Base-by-base conservation (phyloP, 1,140 invertebrate species). In the Bursaphelenchus mucronatus region DNA sequence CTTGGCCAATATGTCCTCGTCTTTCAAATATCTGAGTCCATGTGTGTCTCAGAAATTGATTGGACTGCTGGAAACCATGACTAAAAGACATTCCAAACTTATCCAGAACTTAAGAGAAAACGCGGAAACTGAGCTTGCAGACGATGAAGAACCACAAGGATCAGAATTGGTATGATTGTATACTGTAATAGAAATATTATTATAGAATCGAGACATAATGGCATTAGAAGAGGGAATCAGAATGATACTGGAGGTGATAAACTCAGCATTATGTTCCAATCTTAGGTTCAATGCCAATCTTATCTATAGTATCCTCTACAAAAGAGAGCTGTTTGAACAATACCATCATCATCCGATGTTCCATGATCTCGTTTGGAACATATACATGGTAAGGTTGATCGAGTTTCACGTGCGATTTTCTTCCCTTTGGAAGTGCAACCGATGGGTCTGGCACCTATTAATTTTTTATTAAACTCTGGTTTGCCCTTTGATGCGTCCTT, bases 161-260 rank as follows among this genome's bases (percentile, higher is more conserved):
- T 57, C 70, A 40, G 71, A 70, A 62, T 64, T 71, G 52, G 69
- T 70, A 13, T 21, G 53, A 11, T 15, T 19, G 10, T 17, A 39
- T 15, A 8, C 19, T 9, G 21, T 30, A 52, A 64, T 47, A 45
- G 30, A 57, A 9, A 50, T 61, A 3, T 54, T 54, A 7, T 64
- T 73, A 52, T 62, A 83, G 87, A 87, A 90, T 75, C 89, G 91
- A 79, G 93, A 98, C 83, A 86, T 97, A 68, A 87, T 87, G 43
- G 92, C 95, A n/a, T 84, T 97, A 21, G 94, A 98, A 84, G 94
- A 98, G 85, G 93, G 97, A 3, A 84, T 99, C 30, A 84, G 92
- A 40, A 95, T 69, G 21, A 55, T 76, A 47, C 58, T 81, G 21
- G 76, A 76, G 62, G 74, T 77, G 41, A 63, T 69, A 13, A 78